Percentiles rank a stretch among this genome's conserved stretches.
Evolutionary conservation across 2,113 vertebrate species (phyloP).

Genomic region (Plecturocebus donacophilus): DNA sequence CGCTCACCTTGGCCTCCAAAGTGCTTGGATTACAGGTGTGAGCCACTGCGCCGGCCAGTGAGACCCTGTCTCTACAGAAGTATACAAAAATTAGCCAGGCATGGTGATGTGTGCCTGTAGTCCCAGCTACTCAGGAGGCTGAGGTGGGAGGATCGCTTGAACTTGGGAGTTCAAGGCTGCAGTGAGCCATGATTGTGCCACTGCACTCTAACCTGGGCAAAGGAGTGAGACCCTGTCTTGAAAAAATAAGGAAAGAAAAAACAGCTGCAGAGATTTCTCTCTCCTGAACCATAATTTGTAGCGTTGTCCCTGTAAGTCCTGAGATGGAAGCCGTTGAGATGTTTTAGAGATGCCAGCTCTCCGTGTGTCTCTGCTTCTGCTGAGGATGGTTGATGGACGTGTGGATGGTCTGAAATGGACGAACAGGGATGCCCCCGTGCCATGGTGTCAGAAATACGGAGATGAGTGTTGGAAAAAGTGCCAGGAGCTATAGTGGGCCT

Average conservation of each 20-base stretch:
- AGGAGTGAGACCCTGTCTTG: neutral
- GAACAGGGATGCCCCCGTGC: neutral
- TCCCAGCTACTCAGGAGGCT: neutral
- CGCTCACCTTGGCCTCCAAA: too few relatives aligned
- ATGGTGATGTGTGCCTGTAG: neutral
- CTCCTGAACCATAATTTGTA: neutral
- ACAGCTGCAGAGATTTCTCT: neutral
- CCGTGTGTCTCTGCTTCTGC: neutral
- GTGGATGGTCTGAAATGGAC: neutral
- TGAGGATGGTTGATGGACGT: fast-evolving
- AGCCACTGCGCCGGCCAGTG: too few relatives aligned
- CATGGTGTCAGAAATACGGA: neutral
- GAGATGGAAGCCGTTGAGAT: neutral
- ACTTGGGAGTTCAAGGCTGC: neutral
- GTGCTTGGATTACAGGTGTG: too few relatives aligned
- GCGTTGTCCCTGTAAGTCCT: neutral
- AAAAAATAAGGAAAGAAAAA: neutral
- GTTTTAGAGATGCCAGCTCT: neutral
- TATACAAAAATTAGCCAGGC: neutral
- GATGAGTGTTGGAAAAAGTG: neutral
- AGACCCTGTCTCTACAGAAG: neutral
- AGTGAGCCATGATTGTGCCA: neutral
- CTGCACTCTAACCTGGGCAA: neutral
- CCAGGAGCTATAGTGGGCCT: neutral
- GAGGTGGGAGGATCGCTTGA: neutral